A percentile compares a stretch with the other conserved stretches of the same genome.
These are phyloP conservation scores for Temnothorax nylanderi DNA, from an alignment of 1,140 invertebrate species.

Conservation along the genomic window DNA sequence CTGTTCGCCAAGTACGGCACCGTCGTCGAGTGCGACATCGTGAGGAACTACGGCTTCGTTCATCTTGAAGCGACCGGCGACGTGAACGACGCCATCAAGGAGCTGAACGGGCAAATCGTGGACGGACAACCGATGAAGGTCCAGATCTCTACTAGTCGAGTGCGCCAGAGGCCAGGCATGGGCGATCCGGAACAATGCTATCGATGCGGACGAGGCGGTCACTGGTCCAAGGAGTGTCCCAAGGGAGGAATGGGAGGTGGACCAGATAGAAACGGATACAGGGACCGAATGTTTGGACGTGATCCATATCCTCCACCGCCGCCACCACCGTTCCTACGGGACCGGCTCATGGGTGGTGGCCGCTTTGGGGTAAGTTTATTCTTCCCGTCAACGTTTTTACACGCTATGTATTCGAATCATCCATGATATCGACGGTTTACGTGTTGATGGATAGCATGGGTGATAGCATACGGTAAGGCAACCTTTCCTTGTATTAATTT, in stretches of 20 bases:
- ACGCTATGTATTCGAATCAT: background rate
- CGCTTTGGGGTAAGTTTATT: conserved; percentile 90
- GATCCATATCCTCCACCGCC: conserved; percentile 94
- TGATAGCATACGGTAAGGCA: background rate
- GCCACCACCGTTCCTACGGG: conserved; percentile 93
- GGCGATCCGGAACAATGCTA: conserved; percentile 97
- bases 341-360: conserved; percentile 93
- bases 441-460: background rate
- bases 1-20: conserved; percentile 95
- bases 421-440: background rate
- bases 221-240: conserved; percentile 98
- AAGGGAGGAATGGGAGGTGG: conserved; percentile 90
- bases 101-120: conserved; percentile 93
- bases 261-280: conserved; percentile 90
- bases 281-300: conserved; percentile 93
- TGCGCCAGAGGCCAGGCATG: conserved; percentile 97
- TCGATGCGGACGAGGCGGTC: conserved; percentile 96
- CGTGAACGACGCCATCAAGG: conserved; percentile 94
- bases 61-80: conserved; percentile 94
- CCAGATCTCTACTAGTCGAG: conserved; percentile 95
- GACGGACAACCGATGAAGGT: conserved; percentile 96
- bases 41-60: conserved; percentile 96
- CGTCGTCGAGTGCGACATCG: conserved; percentile 96
- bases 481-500: background rate
- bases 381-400: background rate